phyloP scores from a whole-genome alignment of 2,113 vertebrate genomes.

The Tragelaphus scriptus region DNA sequence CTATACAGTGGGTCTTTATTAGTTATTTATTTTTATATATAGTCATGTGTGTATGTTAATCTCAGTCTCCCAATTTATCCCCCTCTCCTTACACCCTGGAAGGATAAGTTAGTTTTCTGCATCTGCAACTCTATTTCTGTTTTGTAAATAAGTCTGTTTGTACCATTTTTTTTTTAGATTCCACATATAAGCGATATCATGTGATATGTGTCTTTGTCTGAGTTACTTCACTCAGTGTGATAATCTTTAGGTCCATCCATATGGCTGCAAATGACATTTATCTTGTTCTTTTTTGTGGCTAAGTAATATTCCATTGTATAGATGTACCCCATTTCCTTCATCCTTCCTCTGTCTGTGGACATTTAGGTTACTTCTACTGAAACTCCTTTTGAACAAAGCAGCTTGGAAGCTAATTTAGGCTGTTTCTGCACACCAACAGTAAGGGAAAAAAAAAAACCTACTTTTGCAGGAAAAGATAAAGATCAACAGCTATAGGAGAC shows the following conservation, averaged over 20 bases:
- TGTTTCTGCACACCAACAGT: not conserved
- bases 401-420: not conserved
- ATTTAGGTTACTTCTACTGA: not conserved
- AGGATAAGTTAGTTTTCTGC: not conserved
- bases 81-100: not conserved
- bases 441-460: not conserved
- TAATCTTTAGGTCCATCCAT: not conserved
- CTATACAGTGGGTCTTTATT: not conserved
- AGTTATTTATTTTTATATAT: not conserved
- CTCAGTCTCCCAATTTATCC: not conserved
- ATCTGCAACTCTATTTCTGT: not conserved
- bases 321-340: not conserved
- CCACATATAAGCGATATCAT: not conserved
- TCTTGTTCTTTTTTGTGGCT: not conserved
- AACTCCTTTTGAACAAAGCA: conserved; percentile 15
- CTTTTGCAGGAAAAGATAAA: not conserved
- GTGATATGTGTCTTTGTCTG: not conserved
- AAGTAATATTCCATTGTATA: not conserved
- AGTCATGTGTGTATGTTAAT: not conserved
- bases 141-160: not conserved
- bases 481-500: not conserved
- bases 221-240: not conserved
- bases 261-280: not conserved
- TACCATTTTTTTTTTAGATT: not conserved
- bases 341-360: not conserved